These are phyloP conservation scores for Dendropsophus ebraccatus DNA, from an alignment of 2,113 vertebrate genomes.

Conservation along the genomic window DNA sequence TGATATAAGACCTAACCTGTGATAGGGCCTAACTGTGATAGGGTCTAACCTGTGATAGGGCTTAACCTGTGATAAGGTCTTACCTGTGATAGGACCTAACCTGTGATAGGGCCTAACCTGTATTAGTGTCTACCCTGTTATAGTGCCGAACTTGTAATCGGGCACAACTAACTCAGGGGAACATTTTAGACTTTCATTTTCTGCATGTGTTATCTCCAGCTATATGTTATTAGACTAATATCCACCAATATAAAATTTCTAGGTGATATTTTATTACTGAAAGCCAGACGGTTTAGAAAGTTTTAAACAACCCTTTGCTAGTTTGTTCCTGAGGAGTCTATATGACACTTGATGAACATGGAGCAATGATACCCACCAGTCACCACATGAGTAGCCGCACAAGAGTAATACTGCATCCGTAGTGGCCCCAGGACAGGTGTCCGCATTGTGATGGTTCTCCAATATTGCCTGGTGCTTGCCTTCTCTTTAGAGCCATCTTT, in stretches of 20 bases:
- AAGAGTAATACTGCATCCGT: neutral
- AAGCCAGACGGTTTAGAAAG: neutral
- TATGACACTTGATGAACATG: neutral
- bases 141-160: too few species aligned
- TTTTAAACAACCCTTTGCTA: neutral
- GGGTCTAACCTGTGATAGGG: too few species aligned
- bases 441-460: neutral
- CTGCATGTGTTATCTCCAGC: too few species aligned
- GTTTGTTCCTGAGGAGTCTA: neutral
- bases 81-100: too few species aligned
- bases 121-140: too few species aligned
- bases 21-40: too few species aligned
- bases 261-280: neutral
- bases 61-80: too few species aligned
- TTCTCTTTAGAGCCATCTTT: conserved; percentile 22
- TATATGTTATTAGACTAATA: too few species aligned
- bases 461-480: neutral
- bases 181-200: too few species aligned
- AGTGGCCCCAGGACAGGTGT: neutral
- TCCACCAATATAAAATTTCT: neutral
- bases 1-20: too few species aligned
- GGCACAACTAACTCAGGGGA: too few species aligned
- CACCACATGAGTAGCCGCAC: neutral
- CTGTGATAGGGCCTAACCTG: too few species aligned
- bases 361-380: neutral